Evolutionary conservation across 2,797 vertebrate genomes (phyloP).

Genomic region (Chromis chromis): DNA sequence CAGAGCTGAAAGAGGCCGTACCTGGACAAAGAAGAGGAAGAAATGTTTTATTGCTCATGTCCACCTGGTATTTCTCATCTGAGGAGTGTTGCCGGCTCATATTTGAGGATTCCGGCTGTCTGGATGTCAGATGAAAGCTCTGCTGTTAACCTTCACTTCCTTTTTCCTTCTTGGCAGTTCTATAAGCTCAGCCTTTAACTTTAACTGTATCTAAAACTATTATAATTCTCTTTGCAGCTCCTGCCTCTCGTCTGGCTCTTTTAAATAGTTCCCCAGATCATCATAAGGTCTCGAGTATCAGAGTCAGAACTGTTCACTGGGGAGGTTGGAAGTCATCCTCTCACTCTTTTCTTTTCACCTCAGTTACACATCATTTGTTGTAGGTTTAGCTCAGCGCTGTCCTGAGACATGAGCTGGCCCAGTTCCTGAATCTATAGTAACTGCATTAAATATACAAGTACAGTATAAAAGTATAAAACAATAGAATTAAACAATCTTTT

Average conservation of each 20-base stretch:
- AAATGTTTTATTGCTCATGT: conserved; percentile 9
- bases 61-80: neutral
- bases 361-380: conserved; percentile 12
- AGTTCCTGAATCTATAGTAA: too few species aligned
- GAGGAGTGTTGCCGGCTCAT: conserved; percentile 11
- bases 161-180: conserved; percentile 2
- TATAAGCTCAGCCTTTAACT: conserved; percentile 30
- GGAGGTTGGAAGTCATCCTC: conserved; percentile 5
- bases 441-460: too few species aligned
- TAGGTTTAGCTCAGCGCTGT: neutral
- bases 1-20: conserved; percentile 2
- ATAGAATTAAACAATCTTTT: too few species aligned
- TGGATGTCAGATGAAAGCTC: conserved; percentile 19
- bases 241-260: conserved; percentile 33
- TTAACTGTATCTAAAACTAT: conserved; percentile 22
- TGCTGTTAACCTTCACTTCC: conserved; percentile 23
- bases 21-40: neutral
- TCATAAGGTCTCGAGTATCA: conserved; percentile 29
- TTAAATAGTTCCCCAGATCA: conserved; percentile 49
- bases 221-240: conserved; percentile 42
- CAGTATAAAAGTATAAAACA: too few species aligned
- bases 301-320: conserved; percentile 1
- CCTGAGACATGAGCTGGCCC: neutral
- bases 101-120: conserved; percentile 21
- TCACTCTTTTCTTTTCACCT: neutral